phyloP scores from a whole-genome alignment of 2,797 vertebrate species.

The Falco novaeseelandiae region DNA sequence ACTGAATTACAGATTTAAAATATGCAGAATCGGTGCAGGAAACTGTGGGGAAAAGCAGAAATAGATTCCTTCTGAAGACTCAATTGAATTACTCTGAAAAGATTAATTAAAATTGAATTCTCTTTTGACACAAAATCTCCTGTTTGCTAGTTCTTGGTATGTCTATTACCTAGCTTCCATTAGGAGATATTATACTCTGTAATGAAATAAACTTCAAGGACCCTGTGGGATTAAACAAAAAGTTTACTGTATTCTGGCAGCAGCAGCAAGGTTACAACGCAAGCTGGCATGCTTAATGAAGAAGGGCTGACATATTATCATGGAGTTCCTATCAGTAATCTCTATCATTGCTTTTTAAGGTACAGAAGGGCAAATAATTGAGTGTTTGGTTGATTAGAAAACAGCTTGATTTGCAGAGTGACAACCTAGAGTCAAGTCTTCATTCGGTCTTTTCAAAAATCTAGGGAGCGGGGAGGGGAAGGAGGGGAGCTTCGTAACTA shows the following conservation, averaged over 20 bases:
- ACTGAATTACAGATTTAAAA: not conserved
- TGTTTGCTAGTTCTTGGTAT: conserved; percentile 59
- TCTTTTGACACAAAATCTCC: conserved; percentile 68
- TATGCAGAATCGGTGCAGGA: not conserved
- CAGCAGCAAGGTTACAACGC: not conserved
- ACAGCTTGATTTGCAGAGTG: not conserved
- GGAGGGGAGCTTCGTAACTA: not conserved
- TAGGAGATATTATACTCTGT: conserved; percentile 47
- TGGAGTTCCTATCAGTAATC: not conserved
- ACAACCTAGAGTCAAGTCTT: not conserved
- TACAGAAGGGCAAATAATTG: not conserved
- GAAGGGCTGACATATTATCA: not conserved
- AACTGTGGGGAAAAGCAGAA: not conserved
- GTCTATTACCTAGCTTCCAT: conserved; percentile 64
- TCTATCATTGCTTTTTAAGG: not conserved
- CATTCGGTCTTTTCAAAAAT: not conserved
- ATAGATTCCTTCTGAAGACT: conserved; percentile 48
- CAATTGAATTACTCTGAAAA: conserved; percentile 68
- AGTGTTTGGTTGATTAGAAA: not conserved
- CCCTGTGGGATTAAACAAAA: conserved; percentile 14
- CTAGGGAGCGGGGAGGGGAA: not conserved
- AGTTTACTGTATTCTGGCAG: conserved; percentile 40
- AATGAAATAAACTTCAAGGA: conserved; percentile 61
- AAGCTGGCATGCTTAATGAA: not conserved
- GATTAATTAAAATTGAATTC: conserved; percentile 76